Evolutionary conservation across 53 echinoderm and acorn worm genomes (phyloP).

Genomic region (Glandiceps talaboti): DNA sequence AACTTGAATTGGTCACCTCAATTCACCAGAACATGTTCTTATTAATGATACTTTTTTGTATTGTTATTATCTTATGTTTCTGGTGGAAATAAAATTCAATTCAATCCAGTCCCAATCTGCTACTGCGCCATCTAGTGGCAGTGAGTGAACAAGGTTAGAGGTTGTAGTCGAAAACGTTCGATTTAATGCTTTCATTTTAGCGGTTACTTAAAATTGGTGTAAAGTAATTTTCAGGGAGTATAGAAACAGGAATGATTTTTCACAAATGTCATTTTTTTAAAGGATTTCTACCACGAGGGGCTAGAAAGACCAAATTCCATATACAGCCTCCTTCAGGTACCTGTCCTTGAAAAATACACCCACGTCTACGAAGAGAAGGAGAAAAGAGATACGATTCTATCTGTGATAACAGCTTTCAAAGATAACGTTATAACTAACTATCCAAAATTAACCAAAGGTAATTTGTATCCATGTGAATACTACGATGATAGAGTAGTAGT

Average conservation of each 20-base stretch:
- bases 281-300: neutral
- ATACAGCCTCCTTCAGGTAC: neutral
- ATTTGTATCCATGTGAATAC: neutral
- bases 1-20: too few species aligned
- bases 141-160: too few species aligned
- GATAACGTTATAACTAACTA: neutral
- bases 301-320: neutral
- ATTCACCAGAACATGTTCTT: too few species aligned
- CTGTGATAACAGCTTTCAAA: neutral
- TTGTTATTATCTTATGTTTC: too few species aligned
- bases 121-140: too few species aligned
- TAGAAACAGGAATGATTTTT: neutral
- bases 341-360: neutral
- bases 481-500: neutral
- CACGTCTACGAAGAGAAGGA: neutral
- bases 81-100: too few species aligned
- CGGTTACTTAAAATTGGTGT: too few species aligned
- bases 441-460: neutral
- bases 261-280: neutral
- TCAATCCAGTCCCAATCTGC: too few species aligned
- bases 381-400: neutral
- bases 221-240: too few species aligned
- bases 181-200: too few species aligned
- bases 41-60: too few species aligned
- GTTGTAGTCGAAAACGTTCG: too few species aligned